phyloP scores from a whole-genome alignment of 2,113 vertebrate genomes.

The Phyllostomus discolor region DNA sequence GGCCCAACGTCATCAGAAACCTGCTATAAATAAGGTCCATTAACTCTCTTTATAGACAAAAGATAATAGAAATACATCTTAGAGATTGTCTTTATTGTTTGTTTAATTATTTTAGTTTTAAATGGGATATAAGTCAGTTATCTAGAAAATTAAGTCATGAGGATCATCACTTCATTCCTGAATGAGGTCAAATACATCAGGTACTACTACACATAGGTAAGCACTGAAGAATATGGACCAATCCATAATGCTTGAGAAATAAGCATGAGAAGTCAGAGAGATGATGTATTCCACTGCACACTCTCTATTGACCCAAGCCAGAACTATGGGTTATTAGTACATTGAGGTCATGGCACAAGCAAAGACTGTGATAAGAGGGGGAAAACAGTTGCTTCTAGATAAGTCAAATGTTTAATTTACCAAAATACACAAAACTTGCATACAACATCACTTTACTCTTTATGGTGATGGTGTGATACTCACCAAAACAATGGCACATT shows the following conservation, averaged over 20 bases:
- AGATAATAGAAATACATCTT: neutral
- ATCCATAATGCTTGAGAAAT: neutral
- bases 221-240: neutral
- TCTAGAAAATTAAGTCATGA: neutral
- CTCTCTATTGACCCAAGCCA: neutral
- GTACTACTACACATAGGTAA: neutral
- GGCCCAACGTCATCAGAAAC: neutral
- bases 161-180: neutral
- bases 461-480: neutral
- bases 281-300: neutral
- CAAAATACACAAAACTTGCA: neutral
- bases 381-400: neutral
- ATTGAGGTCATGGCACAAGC: neutral
- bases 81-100: neutral
- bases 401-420: neutral
- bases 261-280: neutral
- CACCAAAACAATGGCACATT: neutral
- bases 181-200: neutral
- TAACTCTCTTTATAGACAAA: neutral
- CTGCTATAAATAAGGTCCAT: neutral
- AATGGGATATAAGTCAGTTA: neutral
- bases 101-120: conserved; percentile 1
- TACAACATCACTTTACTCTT: neutral
- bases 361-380: neutral
- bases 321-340: neutral